Conservation (phyloP, 2,888 invertebrate species). For the Helicoverpa assulta region DNA sequence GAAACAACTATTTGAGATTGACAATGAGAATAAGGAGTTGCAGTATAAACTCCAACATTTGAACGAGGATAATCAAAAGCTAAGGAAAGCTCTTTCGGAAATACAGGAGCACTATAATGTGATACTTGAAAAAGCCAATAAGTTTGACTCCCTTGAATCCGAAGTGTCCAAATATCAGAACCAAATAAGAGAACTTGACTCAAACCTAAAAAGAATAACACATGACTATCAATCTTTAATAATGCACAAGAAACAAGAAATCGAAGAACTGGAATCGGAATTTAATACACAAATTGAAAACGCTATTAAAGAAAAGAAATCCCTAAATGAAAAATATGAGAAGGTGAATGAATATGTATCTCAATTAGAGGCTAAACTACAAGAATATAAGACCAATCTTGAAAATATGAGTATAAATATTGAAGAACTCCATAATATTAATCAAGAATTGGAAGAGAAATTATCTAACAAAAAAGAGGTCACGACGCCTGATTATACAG, state of each 20-base stretch:
- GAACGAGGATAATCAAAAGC: constrained; percentile 87
- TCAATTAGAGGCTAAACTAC: constrained; percentile 77
- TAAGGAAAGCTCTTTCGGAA: constrained; percentile 83
- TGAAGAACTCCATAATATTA: constrained; percentile 78
- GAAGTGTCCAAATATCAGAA: constrained; percentile 77
- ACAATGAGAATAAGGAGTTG: constrained; percentile 89
- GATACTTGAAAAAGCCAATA: constrained; percentile 78
- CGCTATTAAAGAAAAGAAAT: constrained; percentile 86
- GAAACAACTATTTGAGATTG: constrained; percentile 91
- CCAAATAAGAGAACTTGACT: constrained; percentile 84
- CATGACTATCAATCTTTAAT: constrained; percentile 81
- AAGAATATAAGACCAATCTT: constrained; percentile 79
- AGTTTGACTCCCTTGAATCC: constrained; percentile 74
- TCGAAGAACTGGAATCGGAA: constrained; percentile 85
- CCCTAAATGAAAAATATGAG: constrained; percentile 84
- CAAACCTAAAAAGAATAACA: constrained; percentile 77
- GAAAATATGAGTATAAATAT: constrained; percentile 77
- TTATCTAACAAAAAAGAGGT: constrained; percentile 63
- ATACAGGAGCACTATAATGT: constrained; percentile 81
- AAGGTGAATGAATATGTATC: constrained; percentile 86
- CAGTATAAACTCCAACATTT: constrained; percentile 88
- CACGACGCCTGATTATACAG: constrained; percentile 82
- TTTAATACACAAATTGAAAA: constrained; percentile 86
- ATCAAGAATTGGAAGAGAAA: constrained; percentile 76
- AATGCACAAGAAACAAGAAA: constrained; percentile 82